phyloP scores from a whole-genome alignment of 92 coral and sea anemone species.

The Metridium senile region DNA sequence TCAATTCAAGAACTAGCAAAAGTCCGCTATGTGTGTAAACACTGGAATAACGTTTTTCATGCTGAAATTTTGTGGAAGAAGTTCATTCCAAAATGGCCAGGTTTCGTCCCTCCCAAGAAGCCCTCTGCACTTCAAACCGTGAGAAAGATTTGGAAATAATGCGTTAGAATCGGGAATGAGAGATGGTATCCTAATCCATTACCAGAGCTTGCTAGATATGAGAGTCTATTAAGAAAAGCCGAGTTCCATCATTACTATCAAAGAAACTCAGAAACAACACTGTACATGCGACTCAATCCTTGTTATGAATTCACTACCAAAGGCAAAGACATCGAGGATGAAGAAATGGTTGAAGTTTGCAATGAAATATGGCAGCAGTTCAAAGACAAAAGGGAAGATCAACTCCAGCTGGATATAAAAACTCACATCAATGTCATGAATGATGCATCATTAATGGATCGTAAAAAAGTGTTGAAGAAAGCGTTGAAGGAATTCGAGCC shows the following conservation, averaged over 20 bases:
- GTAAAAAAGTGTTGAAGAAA: conserved; percentile 2
- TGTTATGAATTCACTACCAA: conserved; percentile 41
- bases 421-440: conserved; percentile 13
- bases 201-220: conserved; percentile 45
- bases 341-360: conserved; percentile 12
- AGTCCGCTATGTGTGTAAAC: conserved; percentile 40
- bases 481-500: conserved; percentile 11
- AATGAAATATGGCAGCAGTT: conserved; percentile 20
- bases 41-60: conserved; percentile 37
- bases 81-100: conserved; percentile 41
- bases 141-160: conserved; percentile 22
- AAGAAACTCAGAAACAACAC: conserved; percentile 17
- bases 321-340: conserved; percentile 24
- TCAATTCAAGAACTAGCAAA: conserved; percentile 40
- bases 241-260: conserved; percentile 14
- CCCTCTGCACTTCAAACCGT: conserved; percentile 12
- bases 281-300: conserved; percentile 44
- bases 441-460: too few species aligned
- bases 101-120: conserved; percentile 29
- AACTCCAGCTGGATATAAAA: neutral
- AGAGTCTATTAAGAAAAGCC: conserved; percentile 26
- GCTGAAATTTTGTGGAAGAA: conserved; percentile 45
- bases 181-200: conserved; percentile 54
- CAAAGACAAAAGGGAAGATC: conserved; percentile 7
- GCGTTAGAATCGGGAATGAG: conserved; percentile 50